phyloP scores from a whole-genome alignment of 2,113 vertebrate species.

The Apaloderma vittatum region DNA sequence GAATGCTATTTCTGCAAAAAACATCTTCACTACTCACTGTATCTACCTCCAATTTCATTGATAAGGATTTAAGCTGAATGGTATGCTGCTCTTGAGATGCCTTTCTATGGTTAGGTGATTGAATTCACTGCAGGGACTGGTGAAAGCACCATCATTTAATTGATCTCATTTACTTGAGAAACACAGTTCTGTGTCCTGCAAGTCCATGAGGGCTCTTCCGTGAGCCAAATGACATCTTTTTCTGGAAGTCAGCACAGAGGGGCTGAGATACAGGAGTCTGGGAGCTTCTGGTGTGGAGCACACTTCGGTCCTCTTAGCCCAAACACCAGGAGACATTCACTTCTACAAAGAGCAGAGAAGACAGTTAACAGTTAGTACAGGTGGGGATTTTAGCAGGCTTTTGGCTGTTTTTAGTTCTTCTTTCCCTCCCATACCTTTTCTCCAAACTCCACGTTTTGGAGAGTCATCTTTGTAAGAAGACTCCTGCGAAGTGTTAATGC shows the following conservation, averaged over 20 bases:
- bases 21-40: background rate
- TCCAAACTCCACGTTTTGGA: background rate
- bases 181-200: background rate
- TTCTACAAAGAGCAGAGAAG: background rate
- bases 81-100: background rate
- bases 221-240: background rate
- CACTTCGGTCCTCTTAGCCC: rapidly evolving
- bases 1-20: background rate
- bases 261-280: background rate
- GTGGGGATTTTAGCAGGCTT: background rate
- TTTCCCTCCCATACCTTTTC: background rate
- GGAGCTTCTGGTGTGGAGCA: background rate
- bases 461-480: background rate
- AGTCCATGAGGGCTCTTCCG: background rate
- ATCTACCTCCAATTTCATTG: background rate
- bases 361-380: background rate
- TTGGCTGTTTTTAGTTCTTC: background rate
- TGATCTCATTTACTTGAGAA: background rate
- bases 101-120: background rate
- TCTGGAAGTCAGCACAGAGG: background rate
- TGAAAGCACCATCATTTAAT: background rate
- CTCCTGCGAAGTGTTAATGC: background rate
- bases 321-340: background rate
- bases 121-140: background rate
- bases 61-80: background rate